These are phyloP conservation scores for Stenodera caucasica DNA, from an alignment of 2,888 invertebrate species.

Conservation along the genomic window DNA sequence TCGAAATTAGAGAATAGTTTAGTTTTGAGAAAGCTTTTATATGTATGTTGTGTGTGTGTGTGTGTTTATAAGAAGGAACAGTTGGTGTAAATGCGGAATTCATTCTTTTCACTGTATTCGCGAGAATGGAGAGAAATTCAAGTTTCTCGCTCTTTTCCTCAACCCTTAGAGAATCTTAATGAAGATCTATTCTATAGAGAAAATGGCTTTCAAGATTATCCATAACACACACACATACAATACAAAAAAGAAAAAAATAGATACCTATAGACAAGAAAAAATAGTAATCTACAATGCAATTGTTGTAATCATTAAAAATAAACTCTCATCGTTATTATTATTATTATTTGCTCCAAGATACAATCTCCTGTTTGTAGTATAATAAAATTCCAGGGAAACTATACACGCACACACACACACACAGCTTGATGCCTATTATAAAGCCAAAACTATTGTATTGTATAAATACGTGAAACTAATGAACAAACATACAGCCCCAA, in stretches of 20 bases:
- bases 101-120: not conserved
- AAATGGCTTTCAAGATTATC: not conserved
- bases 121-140: not conserved
- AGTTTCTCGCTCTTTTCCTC: not conserved
- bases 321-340: slow-evolving; percentile 21
- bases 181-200: slow-evolving; percentile 4
- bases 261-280: no score
- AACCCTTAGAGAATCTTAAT: slow-evolving; percentile 3
- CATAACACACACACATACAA: not conserved
- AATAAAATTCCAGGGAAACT: slow-evolving; percentile 25
- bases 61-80: no score
- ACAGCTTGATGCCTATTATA: slow-evolving; percentile 24
- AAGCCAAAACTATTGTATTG: slow-evolving; percentile 21
- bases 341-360: no score
- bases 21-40: not conserved
- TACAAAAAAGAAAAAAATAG: not conserved
- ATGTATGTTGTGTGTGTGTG: not conserved
- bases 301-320: slow-evolving; percentile 15
- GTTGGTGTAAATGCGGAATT: not conserved
- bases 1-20: not conserved
- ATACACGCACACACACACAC: not conserved
- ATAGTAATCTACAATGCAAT: not conserved
- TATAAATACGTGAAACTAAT: slow-evolving; percentile 20
- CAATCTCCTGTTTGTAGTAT: no score
- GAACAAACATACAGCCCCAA: slow-evolving; percentile 20